Conservation (phyloP, 2,797 vertebrate species). For the Myripristis murdjan region DNA sequence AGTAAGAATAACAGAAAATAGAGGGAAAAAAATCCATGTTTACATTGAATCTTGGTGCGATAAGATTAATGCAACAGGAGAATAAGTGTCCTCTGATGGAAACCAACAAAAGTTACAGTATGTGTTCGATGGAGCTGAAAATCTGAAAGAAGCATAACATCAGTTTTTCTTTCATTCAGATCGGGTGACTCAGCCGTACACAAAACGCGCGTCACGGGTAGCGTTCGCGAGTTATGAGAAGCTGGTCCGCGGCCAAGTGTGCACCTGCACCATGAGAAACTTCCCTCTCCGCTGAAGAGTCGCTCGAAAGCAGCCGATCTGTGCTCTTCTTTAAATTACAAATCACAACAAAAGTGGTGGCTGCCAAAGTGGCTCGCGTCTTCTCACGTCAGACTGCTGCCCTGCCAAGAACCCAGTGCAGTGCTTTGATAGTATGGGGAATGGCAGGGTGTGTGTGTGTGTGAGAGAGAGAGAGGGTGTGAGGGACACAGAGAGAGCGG, state of each 20-base stretch:
- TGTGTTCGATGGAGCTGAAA: too few species aligned
- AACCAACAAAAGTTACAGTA: too few species aligned
- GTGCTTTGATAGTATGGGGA: not conserved
- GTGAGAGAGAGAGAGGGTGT: not conserved
- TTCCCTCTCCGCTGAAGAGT: constrained; percentile 26
- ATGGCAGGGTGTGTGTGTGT: not conserved
- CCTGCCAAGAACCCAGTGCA: not conserved
- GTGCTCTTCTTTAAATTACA: constrained; percentile 33
- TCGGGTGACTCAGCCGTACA: not conserved
- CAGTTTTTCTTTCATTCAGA: constrained; percentile 5
- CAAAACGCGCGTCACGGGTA: not conserved
- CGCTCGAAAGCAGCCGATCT: constrained; percentile 6
- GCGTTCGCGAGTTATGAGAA: constrained; percentile 10
- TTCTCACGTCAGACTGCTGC: not conserved
- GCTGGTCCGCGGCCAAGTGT: constrained; percentile 23
- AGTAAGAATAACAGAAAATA: too few species aligned
- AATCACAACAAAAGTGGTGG: not conserved
- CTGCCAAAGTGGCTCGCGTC: not conserved
- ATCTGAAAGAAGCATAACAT: too few species aligned
- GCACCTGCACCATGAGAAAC: constrained; percentile 27
- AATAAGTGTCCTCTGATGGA: too few species aligned
- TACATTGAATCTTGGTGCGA: too few species aligned
- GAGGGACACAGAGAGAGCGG: not conserved
- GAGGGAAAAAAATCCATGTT: too few species aligned
- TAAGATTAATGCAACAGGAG: too few species aligned